Evolutionary conservation across 2,888 invertebrate species (phyloP), one percentile per base, ranked within the genome.

Genomic region (Acronicta aceris): DNA sequence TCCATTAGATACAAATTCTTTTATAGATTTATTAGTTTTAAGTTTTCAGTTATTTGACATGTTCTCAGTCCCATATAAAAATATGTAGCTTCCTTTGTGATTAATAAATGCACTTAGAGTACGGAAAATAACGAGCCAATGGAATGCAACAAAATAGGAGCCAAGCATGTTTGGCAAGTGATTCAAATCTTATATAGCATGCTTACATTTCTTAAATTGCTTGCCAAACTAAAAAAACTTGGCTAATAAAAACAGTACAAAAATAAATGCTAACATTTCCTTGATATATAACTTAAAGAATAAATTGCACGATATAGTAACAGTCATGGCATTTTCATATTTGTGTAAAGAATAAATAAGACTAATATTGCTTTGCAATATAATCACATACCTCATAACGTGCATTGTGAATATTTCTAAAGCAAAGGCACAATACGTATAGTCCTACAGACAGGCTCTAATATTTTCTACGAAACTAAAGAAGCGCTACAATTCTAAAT

Each of bases 121-220:
- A 55, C 46, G 33, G 30, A 67, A 62, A 53, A 66, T 54, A 68
- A 52, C 27, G 46, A 55, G 69, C 50, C 46, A 66, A 53, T 42
- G 67, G 56, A 69, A 72, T 66, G 73, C 43, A 56, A 16, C 30
- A 63, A 69, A 69, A 50, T 46, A 60, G 36, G 40, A 67, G 73
- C 69, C 73, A 72, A 70, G 38, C 56, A 46, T 61, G 73, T 67
- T 61, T 67, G 73, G 73, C 73, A 72, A 72, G 61, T 61, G 68
- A 61, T 48, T 54, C 13, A 10, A 60, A 66, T 69, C 49, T 12
- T 56, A 46, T 2, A 46, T 15, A 45, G 43, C 67, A 69, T 60
- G 42, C 55, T 60, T 27, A 60, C 42, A 72, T 72, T 52, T 41
- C 47, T 12, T 54, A 54, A 51, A 69, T 59, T 52, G 48, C 56